Base-by-base conservation (phyloP, 1,140 invertebrate genomes). In the Rhizoglyphus robini region DNA sequence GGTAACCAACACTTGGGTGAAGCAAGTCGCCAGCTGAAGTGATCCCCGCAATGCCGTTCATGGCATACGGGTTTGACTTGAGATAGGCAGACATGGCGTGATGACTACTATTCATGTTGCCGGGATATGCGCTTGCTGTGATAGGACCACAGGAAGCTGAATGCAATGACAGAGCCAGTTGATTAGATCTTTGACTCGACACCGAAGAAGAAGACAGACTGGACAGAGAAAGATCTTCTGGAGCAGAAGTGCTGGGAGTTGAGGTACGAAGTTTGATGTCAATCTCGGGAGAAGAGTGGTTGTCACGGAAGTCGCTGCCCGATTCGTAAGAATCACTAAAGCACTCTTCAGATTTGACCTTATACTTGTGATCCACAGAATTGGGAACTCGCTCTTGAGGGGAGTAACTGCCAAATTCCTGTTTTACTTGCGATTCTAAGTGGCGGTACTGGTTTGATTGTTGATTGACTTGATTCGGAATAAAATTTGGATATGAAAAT, bases 1-100 rank as follows among this genome's bases (percentile, higher is more conserved):
- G 74, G 67, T 76, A 77, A n/a, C 74, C 74, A 72, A 77, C 75
- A 11, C 75, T 74, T 13, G 76, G 74, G 65, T 78, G 76, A 30
- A 78, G 71, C 27, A 77, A 71, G 60, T 78, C 76, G 36, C 73
- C 74, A 2, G 75, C 71, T 8, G 74, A 72, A 20, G 73, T 71
- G 23, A 77, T 68, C 46, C 75, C 76, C 8, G 61, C 61, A 34
- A 77, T 73, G 49, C 75, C 76, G 67, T 77, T 77, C 63, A 77
- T 75, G 15, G 75, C 72, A 69, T 77, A 77, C 27, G 75, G 75
- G 15, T 72, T 64, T 18, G 71, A 71, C 65, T 75, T 74, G 61
- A 70, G 70, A 68, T 75, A 76, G 30, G 75, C 73, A 27, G 58
- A 60, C 74, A 77, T 76, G 66, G 73, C 74, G 49, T 72, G 32